phyloP scores from a whole-genome alignment of 2,888 invertebrate species.

The Ormyrus rosae region DNA sequence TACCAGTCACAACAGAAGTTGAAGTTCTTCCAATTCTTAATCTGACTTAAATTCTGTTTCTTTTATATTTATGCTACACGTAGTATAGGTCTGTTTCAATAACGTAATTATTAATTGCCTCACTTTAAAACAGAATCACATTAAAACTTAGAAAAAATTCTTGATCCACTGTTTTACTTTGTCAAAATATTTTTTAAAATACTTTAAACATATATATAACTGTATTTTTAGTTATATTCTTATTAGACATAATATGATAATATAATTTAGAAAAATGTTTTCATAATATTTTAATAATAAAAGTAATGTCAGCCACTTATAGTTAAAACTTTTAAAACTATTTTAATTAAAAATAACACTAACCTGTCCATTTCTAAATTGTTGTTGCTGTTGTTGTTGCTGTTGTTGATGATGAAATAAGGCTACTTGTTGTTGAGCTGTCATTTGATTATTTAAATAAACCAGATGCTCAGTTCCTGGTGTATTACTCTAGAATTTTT shows the following conservation, averaged over 20 bases:
- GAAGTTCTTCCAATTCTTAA: no score
- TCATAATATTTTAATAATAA: no score
- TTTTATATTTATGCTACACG: no score
- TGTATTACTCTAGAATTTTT: constrained; percentile 77
- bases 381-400: constrained; percentile 75
- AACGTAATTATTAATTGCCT: no score
- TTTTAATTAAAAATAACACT: constrained; percentile 55
- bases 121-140: no score
- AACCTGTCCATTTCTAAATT: constrained; percentile 75
- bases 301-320: no score
- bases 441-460: constrained; percentile 76
- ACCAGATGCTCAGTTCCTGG: constrained; percentile 80
- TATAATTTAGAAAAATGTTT: no score
- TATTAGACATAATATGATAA: background rate
- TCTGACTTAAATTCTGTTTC: no score
- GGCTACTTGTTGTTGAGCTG: constrained; percentile 74
- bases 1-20: no score
- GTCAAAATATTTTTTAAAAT: background rate
- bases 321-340: background rate
- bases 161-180: no score
- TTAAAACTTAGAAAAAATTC: no score
- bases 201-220: background rate
- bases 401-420: constrained; percentile 76
- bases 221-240: background rate
- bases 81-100: no score